Base-by-base conservation (phyloP, 2,888 invertebrate genomes). In the Mellilla xanthometata region DNA sequence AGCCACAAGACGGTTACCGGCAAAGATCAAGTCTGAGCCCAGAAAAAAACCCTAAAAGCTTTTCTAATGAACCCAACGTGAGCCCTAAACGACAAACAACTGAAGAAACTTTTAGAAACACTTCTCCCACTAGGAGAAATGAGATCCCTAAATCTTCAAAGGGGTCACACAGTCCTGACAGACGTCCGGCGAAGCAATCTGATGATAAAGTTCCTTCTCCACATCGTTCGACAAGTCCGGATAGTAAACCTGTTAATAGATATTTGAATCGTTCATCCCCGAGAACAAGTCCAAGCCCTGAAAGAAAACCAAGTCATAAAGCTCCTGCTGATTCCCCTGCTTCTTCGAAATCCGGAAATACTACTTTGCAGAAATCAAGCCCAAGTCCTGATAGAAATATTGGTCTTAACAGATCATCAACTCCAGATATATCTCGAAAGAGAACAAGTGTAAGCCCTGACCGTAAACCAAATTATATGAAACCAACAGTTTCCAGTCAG, bases 401-500 rank as follows among this genome's bases (percentile, higher is more conserved):
- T 10, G 32, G 22, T 10, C 9, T 12, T 19, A 33, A 42, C 45
- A 41, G 39, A 30, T 29, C 39, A 6, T 12, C 24, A 8, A 19
- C 6, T 5, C 15, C 15, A 19, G 15, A 19, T 19, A 19, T 6
- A 19, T 28, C n/a, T 12, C 27, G 22, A 32, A 32, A 50, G 11
- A 36, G 31, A 9, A 44, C 39, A 11, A 66, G 61, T 34, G 39
- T 46, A 0, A 73, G 71, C 31, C 68, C 70, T 35, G 67, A 72
- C 26, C 64, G 63, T 36, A 69, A 68, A 48, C 81, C 81, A 4
- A 72, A 71, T 11, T 81, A 77, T 50, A 79, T 76, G 76, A 74
- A 49, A 56, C 76, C 78, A 22, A 82, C 76, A 11, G 68, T 63
- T 43, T 54, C 68, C 4, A 70, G 60, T 34, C 62, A 68, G 48